These are phyloP conservation scores for Protophormia terraenovae DNA, from an alignment of 2,888 invertebrate species.

Conservation along the genomic window DNA sequence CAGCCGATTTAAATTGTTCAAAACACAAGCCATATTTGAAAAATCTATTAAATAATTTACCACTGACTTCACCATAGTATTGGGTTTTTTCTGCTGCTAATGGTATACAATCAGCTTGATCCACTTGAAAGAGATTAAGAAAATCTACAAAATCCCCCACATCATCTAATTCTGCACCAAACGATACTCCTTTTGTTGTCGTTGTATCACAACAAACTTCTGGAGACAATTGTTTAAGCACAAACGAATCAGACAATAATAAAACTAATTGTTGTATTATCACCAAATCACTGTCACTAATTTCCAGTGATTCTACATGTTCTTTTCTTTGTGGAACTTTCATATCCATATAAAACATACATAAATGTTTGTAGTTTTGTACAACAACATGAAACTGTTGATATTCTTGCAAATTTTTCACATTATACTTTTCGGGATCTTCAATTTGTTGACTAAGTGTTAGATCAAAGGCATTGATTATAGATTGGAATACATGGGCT, in stretches of 20 bases:
- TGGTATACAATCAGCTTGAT: slow-evolving; percentile 76
- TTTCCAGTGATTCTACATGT: slow-evolving; percentile 72
- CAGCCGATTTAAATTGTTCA: slow-evolving; percentile 78
- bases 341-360: slow-evolving; percentile 77
- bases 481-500: slow-evolving; percentile 84
- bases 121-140: slow-evolving; percentile 76
- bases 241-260: slow-evolving; percentile 79
- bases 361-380: slow-evolving; percentile 75
- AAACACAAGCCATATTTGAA: slow-evolving; percentile 80
- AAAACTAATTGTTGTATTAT: slow-evolving; percentile 86
- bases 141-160: slow-evolving; percentile 84
- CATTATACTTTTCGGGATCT: slow-evolving; percentile 72
- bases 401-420: slow-evolving; percentile 65
- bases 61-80: slow-evolving; percentile 75
- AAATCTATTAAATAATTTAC: slow-evolving; percentile 75
- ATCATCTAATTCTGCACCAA: slow-evolving; percentile 82
- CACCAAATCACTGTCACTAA: slow-evolving; percentile 82
- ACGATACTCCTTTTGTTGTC: slow-evolving; percentile 82
- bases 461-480: slow-evolving; percentile 78
- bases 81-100: slow-evolving; percentile 78
- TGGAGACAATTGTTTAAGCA: slow-evolving; percentile 33
- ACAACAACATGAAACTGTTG: slow-evolving; percentile 77
- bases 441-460: slow-evolving; percentile 49
- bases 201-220: slow-evolving; percentile 9
- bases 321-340: slow-evolving; percentile 70